Evolutionary conservation across 1,140 invertebrate genomes (phyloP).

Genomic region (Aphis gossypii): DNA sequence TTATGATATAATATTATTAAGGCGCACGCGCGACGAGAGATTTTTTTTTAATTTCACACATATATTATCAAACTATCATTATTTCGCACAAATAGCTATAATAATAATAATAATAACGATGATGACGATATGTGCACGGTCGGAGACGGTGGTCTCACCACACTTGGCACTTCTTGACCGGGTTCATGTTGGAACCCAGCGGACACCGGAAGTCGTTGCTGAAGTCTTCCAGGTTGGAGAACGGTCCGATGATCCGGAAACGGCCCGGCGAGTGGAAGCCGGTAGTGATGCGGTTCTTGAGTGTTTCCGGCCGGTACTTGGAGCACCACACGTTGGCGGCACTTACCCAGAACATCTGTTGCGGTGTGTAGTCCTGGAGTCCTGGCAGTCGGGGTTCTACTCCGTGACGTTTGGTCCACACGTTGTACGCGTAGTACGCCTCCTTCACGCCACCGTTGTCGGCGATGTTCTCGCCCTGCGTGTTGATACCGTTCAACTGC

Average conservation of each 20-base stretch:
- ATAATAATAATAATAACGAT: neutral
- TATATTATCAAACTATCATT: neutral
- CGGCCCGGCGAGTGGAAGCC: conserved; percentile 80
- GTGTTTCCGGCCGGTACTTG: conserved; percentile 69
- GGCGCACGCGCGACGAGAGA: neutral
- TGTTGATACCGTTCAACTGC: conserved; percentile 85
- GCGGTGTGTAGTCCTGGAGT: conserved; percentile 66
- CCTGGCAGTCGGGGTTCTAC: conserved; percentile 73
- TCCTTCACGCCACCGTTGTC: conserved; percentile 90
- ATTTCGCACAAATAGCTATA: neutral
- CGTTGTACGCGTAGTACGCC: conserved; percentile 81
- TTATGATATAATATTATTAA: neutral
- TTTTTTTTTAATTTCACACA: neutral
- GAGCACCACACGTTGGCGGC: conserved; percentile 76
- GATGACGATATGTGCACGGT: neutral
- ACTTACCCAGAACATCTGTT: conserved; percentile 82
- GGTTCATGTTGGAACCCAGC: conserved; percentile 84
- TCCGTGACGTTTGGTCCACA: conserved; percentile 73
- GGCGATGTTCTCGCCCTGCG: conserved; percentile 91
- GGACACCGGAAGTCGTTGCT: conserved; percentile 87
- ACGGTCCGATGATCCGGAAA: conserved; percentile 85
- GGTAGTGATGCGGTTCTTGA: conserved; percentile 62
- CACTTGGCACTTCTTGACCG: conserved; percentile 82
- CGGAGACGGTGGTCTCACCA: conserved; percentile 67
- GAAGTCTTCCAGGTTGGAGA: conserved; percentile 91